phyloP scores from a whole-genome alignment of 2,113 vertebrate species.

The Tachycineta bicolor region DNA sequence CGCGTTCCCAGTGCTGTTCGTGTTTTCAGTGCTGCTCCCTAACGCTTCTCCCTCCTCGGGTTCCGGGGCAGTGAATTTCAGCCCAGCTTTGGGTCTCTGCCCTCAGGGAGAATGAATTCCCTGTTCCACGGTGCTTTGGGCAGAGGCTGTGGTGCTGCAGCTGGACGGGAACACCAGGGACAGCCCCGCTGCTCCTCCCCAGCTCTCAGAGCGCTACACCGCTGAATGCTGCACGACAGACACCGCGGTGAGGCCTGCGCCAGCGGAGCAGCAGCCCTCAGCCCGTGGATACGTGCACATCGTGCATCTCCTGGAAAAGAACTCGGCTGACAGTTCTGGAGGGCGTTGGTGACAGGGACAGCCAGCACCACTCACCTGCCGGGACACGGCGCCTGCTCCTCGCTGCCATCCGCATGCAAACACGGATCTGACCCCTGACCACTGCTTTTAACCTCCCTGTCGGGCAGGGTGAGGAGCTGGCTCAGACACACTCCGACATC shows the following conservation, averaged over 20 bases:
- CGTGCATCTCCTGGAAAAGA: not conserved
- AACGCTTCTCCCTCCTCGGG: not conserved
- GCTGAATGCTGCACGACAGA: too few relatives aligned
- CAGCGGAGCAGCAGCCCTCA: not conserved
- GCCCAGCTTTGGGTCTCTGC: not conserved
- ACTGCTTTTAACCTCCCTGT: not conserved
- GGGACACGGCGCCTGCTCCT: not conserved
- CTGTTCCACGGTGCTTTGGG: not conserved
- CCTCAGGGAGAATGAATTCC: not conserved
- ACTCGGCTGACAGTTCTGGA: too few relatives aligned
- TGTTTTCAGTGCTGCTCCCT: not conserved
- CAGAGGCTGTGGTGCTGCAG: not conserved
- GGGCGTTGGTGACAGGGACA: not conserved
- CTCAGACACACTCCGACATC: not conserved
- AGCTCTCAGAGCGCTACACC: too few relatives aligned
- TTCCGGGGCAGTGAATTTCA: not conserved
- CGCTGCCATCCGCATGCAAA: not conserved
- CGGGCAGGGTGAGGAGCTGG: not conserved
- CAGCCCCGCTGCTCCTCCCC: too few relatives aligned
- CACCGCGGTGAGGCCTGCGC: too few relatives aligned
- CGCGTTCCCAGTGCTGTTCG: not conserved
- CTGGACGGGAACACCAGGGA: not conserved
- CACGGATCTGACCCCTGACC: not conserved
- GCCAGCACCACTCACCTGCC: not conserved
- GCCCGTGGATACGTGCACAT: not conserved